A percentile compares a stretch with the other conserved stretches of the same genome.
Evolutionary conservation across 2,797 vertebrate species (phyloP).

Genomic region (Tympanoctomys barrerae): DNA sequence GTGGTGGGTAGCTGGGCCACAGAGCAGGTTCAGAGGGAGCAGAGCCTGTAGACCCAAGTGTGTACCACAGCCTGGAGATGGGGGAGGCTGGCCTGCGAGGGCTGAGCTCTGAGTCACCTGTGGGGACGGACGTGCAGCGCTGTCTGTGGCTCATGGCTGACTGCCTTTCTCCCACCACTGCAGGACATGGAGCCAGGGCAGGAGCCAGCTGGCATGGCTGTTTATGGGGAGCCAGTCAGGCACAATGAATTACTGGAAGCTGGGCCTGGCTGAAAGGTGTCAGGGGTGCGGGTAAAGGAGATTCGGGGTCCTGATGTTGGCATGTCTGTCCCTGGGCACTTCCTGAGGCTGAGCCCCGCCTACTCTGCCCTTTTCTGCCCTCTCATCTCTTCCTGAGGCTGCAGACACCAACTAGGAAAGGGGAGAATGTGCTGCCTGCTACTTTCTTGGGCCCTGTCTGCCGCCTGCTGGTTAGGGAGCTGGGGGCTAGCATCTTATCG

Average conservation of each 20-base stretch:
- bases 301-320: background rate
- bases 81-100: background rate
- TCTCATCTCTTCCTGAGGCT: background rate
- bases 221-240: background rate
- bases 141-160: conserved; percentile 53
- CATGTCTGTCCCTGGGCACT: background rate
- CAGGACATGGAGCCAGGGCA: background rate
- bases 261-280: background rate
- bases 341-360: background rate
- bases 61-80: background rate
- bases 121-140: background rate
- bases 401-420: background rate
- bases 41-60: accelerated
- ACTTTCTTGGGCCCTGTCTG: background rate
- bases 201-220: background rate
- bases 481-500: too few species aligned
- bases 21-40: background rate
- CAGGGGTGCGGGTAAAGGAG: background rate
- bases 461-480: accelerated
- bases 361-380: background rate
- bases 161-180: background rate
- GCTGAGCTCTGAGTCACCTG: background rate
- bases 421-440: background rate
- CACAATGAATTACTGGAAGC: background rate
- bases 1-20: accelerated